These are phyloP conservation scores for Epizoanthus stellaris DNA, from an alignment of 92 coral and sea anemone genomes.

Conservation along the genomic window DNA sequence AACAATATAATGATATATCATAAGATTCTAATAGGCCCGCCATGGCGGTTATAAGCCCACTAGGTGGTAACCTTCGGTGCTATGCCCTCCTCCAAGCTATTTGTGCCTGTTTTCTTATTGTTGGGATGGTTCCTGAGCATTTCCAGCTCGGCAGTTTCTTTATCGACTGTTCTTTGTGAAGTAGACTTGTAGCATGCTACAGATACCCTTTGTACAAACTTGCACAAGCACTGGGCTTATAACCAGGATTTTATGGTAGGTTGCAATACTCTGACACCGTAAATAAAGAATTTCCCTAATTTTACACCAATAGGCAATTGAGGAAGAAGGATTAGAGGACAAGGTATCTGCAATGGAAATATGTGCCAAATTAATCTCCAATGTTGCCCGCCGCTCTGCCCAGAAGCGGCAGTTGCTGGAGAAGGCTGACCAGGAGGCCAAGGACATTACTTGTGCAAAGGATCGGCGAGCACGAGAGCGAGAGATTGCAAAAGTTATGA, in stretches of 20 bases:
- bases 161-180: too few species aligned
- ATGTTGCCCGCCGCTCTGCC: conserved; percentile 80
- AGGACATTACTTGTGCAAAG: conserved; percentile 27
- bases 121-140: not conserved
- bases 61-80: too few species aligned
- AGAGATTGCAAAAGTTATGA: conserved; percentile 69
- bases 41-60: too few species aligned
- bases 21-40: too few species aligned
- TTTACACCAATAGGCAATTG: conserved; percentile 64
- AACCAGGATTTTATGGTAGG: not conserved
- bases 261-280: not conserved
- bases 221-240: too few species aligned
- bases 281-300: too few species aligned
- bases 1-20: too few species aligned
- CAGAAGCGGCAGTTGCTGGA: conserved; percentile 83
- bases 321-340: conserved; percentile 81
- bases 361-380: conserved; percentile 89
- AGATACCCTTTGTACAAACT: too few species aligned
- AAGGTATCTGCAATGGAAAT: conserved; percentile 79
- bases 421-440: conserved; percentile 58
- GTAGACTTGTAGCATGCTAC: too few species aligned
- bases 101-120: not conserved
- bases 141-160: too few species aligned
- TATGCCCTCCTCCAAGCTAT: too few species aligned
- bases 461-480: conserved; percentile 58